Base-by-base conservation (phyloP, 2,888 invertebrate species). In the Stenchaetothrips biformis region DNA sequence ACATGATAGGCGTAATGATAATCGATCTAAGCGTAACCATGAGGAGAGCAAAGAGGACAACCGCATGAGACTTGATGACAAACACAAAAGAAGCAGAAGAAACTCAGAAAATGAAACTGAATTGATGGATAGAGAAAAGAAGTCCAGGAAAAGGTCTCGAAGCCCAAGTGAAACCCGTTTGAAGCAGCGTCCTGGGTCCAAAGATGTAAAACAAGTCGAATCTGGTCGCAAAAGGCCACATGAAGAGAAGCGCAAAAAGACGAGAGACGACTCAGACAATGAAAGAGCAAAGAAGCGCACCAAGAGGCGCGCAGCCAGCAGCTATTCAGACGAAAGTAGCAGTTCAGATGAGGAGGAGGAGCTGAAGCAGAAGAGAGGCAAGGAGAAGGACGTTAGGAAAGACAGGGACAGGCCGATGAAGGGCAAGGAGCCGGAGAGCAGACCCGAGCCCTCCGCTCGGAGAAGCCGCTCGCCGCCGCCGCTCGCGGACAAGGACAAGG, bases 151-250 rank as follows among this genome's bases (percentile, higher is more conserved):
- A 77, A 80, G 48, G 78, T 81, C 80, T 11, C 62, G 62, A 81
- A 82, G 79, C 62, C 80, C 78, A 67, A 82, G 59, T 2, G 67
- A 25, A 21, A 79, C 81, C 48, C 81, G 81, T 21, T 11, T 74
- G 67, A 81, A 78, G 80, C 81, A 79, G 37, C 62, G 48, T 79
- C 49, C 48, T 74, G 80, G 21, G 74, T 74, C 21, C 80, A 81
- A 89, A 8, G 86, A 87, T 81, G 88, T 87, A 77, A 88, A 87
- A 83, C 89, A 88, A 8, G 8, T 25, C 7, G 21, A 74, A 25
- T 21, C 21, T 1, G 67, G 25, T 7, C 9, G 16, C 2, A 25
- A 74, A 4, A 74, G 25, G 67, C 25, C 67, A 74, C n/a, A 11
- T 6, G 53, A 53, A 59, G 59, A 59, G 81, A 89, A 88, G 48